A percentile compares a stretch with the other conserved stretches of the same genome.
Evolutionary conservation across 1,140 invertebrate genomes (phyloP).

Genomic region (Diplogasteroides magnus): DNA sequence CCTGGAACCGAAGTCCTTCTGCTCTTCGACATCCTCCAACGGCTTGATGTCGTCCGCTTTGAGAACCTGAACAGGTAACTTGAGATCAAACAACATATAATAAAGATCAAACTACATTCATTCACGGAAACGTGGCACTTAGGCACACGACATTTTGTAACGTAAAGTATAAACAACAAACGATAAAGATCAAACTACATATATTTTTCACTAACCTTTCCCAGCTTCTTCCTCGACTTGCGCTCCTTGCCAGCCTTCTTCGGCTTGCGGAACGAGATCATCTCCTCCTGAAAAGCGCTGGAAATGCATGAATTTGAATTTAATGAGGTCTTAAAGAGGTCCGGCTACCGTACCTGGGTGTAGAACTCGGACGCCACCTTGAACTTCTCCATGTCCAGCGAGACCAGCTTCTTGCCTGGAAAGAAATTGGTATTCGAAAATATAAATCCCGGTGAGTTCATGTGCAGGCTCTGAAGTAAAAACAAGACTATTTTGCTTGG

Average conservation of each 20-base stretch:
- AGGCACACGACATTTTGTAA: no score
- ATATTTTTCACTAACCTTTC: constrained; percentile 15
- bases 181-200: neutral
- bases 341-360: constrained; percentile 59
- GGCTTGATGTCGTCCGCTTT: constrained; percentile 64
- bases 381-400: constrained; percentile 64
- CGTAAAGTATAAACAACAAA: neutral
- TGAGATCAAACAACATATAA: no score
- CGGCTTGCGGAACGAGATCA: constrained; percentile 80
- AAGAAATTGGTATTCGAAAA: no score
- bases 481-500: no score
- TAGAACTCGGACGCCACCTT: constrained; percentile 81
- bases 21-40: constrained; percentile 43
- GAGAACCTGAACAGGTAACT: constrained; percentile 57
- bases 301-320: constrained; percentile 11
- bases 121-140: no score
- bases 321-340: neutral
- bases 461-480: no score
- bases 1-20: constrained; percentile 47
- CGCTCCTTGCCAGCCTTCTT: constrained; percentile 73
- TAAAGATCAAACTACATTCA: no score
- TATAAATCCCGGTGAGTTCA: no score
- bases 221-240: constrained; percentile 59
- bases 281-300: constrained; percentile 55
- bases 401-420: constrained; percentile 51